These are phyloP conservation scores for Diceros bicornis DNA, from an alignment of 2,797 vertebrate species.

Conservation along the genomic window DNA sequence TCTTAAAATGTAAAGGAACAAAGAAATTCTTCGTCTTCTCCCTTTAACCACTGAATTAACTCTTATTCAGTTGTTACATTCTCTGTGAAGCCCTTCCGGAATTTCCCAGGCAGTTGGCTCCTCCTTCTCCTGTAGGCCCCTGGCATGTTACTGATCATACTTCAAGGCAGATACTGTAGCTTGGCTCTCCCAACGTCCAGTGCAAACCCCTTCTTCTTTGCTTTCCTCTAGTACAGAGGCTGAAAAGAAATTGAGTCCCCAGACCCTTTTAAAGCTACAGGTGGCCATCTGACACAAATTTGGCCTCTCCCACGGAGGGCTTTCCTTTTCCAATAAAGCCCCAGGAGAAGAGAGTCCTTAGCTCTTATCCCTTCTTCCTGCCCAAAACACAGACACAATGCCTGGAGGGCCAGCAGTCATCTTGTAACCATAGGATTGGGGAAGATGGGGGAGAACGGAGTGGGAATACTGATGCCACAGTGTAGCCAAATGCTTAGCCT, in stretches of 20 bases:
- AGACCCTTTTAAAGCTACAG: background rate
- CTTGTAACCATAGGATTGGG: background rate
- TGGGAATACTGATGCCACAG: background rate
- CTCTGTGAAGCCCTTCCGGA: background rate
- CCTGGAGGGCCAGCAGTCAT: background rate
- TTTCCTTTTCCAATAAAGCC: background rate
- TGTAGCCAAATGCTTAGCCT: background rate
- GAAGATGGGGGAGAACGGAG: background rate
- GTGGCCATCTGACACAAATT: background rate
- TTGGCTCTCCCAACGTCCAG: background rate
- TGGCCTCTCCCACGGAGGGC: background rate
- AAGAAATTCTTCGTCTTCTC: background rate
- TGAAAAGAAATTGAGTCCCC: background rate
- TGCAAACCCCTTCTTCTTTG: background rate
- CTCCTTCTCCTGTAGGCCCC: background rate
- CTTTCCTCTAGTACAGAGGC: background rate
- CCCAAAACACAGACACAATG: background rate
- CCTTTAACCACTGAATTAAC: background rate
- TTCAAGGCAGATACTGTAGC: background rate
- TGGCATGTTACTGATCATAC: background rate
- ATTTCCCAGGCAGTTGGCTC: background rate
- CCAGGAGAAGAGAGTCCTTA: background rate
- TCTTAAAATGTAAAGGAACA: constrained; percentile 20
- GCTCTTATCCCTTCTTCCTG: background rate
- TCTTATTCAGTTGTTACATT: background rate